Base-by-base conservation (phyloP, 35 echinoderm and acorn worm species). In the Apostichopus parvimensis region DNA sequence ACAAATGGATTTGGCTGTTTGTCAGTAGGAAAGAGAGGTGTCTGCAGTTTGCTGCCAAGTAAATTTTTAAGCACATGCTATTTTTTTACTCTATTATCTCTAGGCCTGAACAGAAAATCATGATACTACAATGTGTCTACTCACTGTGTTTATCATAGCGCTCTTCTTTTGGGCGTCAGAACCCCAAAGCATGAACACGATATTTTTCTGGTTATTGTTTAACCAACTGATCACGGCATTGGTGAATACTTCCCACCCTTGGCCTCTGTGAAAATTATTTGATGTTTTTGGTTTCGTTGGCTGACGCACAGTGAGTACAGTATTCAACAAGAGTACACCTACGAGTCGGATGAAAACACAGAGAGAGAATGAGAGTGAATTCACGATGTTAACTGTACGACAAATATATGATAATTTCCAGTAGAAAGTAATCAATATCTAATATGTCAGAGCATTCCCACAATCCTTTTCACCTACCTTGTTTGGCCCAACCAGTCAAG, bases 111-210 rank as follows among this genome's bases (percentile, higher is more conserved):
- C 34, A 45, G 34, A 45, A 45, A 45, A 45, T 45, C 34, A 45
- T 45, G 2, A 0, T 68, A 68, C 64, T 68, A 68, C 64, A 68
- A 9, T 68, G 18, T 0, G 64, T 11, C 14, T 18, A 92, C 94
- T 87, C 87, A 98, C 97, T 2, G 93, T 92, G 62, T 96, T 95
- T 15, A 96, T 95, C 17, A 96, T 87, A n/a, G 71, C 92, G 3
- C 94, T 92, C 87, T 98, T 98, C 93, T 98, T 98, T 59, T 98
- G 97, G 56, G 97, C 97, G 87, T 98, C 94, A 1, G 93, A 93
- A 11, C 97, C 97, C 94, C 97, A 98, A 6, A 98, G 91, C 87
- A 98, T 59, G 80, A 98, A 98, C 2, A 96, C 97, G 15, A 98
- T 68, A 18, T 87, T 92, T 68, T 92, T 75, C 8, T 86, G 83